These are phyloP conservation scores for Anorthoa munda DNA, from an alignment of 2,888 invertebrate species.

Conservation along the genomic window DNA sequence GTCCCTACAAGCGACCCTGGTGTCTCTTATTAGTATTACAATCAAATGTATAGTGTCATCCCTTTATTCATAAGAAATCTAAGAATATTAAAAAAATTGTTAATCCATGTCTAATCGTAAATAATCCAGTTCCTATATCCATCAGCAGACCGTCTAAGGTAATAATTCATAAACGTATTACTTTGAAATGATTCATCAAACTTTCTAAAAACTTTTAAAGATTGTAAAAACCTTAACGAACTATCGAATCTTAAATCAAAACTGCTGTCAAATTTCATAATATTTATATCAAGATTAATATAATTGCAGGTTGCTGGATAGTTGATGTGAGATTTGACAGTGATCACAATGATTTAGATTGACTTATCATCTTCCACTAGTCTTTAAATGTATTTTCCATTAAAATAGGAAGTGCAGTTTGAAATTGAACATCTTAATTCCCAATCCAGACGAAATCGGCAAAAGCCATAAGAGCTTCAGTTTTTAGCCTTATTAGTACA, in stretches of 20 bases:
- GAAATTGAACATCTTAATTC: background rate
- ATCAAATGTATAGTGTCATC: conserved; percentile 41
- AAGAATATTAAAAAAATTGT: no score
- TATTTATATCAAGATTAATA: conserved; percentile 23
- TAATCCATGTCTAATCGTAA: no score
- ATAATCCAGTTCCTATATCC: background rate
- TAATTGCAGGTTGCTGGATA: conserved; percentile 30
- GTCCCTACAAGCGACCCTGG: conserved; percentile 35
- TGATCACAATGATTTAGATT: background rate
- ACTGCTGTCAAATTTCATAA: background rate
- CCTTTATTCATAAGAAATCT: conserved; percentile 34
- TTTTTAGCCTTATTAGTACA: background rate
- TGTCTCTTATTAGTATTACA: conserved; percentile 46
- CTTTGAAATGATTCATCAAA: background rate
- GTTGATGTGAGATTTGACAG: conserved; percentile 13
- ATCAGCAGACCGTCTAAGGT: background rate
- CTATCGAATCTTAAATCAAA: background rate
- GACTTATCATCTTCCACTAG: background rate
- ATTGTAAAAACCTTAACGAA: background rate
- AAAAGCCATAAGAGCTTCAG: background rate
- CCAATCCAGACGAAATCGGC: background rate
- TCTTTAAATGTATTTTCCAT: background rate
- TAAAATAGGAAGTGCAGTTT: background rate
- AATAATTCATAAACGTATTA: no score
- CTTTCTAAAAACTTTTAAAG: background rate